phyloP scores from a whole-genome alignment of 2,888 invertebrate species.

The Trissonchulus sp. region DNA sequence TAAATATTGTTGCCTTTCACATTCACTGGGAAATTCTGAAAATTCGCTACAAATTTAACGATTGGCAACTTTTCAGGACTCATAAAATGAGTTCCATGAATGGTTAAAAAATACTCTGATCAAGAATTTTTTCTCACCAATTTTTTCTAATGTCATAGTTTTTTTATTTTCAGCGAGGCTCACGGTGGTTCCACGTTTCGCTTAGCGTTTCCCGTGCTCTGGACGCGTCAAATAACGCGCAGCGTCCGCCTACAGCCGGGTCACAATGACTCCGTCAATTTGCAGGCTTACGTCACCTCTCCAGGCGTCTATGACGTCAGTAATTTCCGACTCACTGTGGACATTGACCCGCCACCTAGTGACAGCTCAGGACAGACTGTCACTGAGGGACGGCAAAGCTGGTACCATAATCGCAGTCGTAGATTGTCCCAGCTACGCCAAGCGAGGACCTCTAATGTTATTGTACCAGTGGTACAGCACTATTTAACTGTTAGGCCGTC shows the following conservation, averaged over 20 bases:
- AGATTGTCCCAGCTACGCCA: neutral
- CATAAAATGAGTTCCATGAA: too few species aligned
- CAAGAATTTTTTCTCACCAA: too few species aligned
- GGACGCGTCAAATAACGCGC: neutral
- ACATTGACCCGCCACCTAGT: neutral
- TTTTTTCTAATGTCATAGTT: too few species aligned
- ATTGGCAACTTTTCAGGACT: too few species aligned
- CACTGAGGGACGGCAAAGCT: too few species aligned
- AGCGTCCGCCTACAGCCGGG: neutral
- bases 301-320: slow-evolving; percentile 25
- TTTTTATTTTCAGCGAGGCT: too few species aligned
- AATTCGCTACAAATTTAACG: too few species aligned
- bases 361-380: neutral
- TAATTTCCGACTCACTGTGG: neutral
- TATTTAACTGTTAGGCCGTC: neutral
- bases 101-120: too few species aligned
- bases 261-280: neutral
- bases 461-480: neutral
- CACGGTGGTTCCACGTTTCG: neutral
- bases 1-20: too few species aligned
- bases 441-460: neutral
- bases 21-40: too few species aligned
- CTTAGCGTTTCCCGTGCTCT: neutral
- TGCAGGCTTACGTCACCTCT: neutral
- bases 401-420: too few species aligned